Conservation (phyloP, 37 sponge, comb jelly and placozoan genomes). For the Eunapius fragilis region DNA sequence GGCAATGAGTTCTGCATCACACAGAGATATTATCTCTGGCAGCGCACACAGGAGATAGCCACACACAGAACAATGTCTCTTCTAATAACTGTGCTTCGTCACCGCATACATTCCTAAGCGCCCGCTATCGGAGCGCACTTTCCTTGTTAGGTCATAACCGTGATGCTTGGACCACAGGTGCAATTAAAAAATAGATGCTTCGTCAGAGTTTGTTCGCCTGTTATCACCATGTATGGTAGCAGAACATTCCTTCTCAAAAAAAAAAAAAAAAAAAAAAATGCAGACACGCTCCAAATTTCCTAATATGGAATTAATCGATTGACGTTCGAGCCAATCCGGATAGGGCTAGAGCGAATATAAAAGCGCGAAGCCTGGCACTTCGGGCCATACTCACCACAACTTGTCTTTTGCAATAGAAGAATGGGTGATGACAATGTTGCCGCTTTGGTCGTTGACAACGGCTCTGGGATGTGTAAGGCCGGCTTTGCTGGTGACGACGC, state of each 20-base stretch:
- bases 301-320: not conserved
- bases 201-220: not conserved
- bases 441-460: constrained; percentile 99
- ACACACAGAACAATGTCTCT: too few relatives aligned
- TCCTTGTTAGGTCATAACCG: not conserved
- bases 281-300: not conserved
- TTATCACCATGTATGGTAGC: not conserved
- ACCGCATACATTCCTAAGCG: not conserved
- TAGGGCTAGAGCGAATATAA: not conserved
- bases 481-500: constrained; percentile 99
- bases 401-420: not conserved
- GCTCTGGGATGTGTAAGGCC: constrained; percentile 99
- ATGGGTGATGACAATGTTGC: constrained; percentile 73
- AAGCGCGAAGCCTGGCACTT: not conserved
- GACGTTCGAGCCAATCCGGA: not conserved
- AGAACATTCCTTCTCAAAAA: not conserved
- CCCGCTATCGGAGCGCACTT: not conserved
- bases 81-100: too few relatives aligned
- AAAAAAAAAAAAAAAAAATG: not conserved
- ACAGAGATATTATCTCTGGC: too few relatives aligned
- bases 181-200: not conserved
- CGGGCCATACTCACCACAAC: not conserved
- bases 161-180: not conserved
- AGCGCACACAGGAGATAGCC: too few relatives aligned
- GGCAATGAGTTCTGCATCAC: too few relatives aligned